phyloP scores from a whole-genome alignment of 2,888 invertebrate species.

The Encarsia formosa region DNA sequence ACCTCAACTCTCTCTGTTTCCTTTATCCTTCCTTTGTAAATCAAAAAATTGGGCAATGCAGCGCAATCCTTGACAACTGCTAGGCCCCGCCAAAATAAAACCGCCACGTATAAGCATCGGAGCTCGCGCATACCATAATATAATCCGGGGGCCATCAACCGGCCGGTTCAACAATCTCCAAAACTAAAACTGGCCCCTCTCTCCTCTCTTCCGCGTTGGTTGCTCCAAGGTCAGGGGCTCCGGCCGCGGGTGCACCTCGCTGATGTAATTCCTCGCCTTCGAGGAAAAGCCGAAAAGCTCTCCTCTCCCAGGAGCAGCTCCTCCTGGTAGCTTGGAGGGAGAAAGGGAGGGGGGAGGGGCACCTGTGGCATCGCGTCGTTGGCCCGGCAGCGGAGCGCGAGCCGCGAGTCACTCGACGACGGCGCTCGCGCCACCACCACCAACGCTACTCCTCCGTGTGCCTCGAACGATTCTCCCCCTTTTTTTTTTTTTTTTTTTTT shows the following conservation, averaged over 20 bases:
- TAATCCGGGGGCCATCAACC: constrained; percentile 33
- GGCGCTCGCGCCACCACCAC: constrained; percentile 43
- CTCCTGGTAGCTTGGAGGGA: too few species aligned
- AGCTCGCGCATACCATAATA: too few species aligned
- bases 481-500: constrained; percentile 4
- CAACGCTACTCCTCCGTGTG: constrained; percentile 20
- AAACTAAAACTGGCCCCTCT: constrained; percentile 29
- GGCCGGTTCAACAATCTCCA: constrained; percentile 37
- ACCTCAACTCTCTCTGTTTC: too few species aligned
- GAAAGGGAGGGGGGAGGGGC: constrained; percentile 33
- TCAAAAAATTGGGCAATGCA: too few species aligned
- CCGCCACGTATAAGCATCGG: too few species aligned
- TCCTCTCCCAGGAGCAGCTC: too few species aligned
- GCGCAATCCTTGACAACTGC: too few species aligned
- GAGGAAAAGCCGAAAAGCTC: constrained; percentile 29
- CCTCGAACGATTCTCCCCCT: neutral
- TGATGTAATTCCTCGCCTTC: constrained; percentile 8
- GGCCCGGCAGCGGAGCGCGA: constrained; percentile 42
- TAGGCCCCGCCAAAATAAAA: too few species aligned
- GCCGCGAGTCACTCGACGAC: constrained; percentile 48
- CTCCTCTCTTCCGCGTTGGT: neutral
- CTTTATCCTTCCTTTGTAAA: too few species aligned
- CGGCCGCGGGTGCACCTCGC: neutral
- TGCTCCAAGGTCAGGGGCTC: constrained; percentile 8
- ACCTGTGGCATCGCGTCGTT: constrained; percentile 47